Evolutionary conservation across 1,140 invertebrate genomes (phyloP), one percentile per base, ranked within the genome.

Genomic region (Apis florea): DNA sequence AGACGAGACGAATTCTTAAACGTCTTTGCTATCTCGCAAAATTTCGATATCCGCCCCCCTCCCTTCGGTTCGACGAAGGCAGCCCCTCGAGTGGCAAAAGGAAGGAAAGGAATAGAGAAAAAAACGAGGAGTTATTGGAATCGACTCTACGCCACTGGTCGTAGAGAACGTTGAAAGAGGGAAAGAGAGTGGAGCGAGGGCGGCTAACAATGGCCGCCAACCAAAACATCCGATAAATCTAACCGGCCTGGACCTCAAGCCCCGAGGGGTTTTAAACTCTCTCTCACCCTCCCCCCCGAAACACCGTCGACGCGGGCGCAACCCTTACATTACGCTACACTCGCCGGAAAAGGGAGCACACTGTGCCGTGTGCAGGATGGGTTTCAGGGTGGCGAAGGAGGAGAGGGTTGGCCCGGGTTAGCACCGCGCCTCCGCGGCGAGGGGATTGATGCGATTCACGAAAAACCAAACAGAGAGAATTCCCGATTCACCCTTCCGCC

Each of bases 191-290:
- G 66, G 75, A 79, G 89, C 82, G 88, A 89, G 87, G 90, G 85
- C 85, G 85, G 89, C 88, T 92, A 93, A 93, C 92, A 93, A 93
- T 94, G 93, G 93, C 92, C 92, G 93, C 93, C 93, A 93, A 93
- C 93, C 93, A 93, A 94, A 94, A 94, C 93, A 94, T 93, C 91
- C 93, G 93, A 94, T 94, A 94, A 93, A 94, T 94, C 93, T 93
- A 93, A 93, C 92, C 92, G 91, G 91, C 87, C 90, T 88, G 92
- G 91, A 93, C 93, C 92, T 93, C 93, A 93, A 93, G 91, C 92
- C 91, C 92, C 92, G 86, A 90, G 91, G 92, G 93, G 89, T 93
- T 93, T 93, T 93, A 93, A 93, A 94, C 92, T 91, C 87, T 91
- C 87, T 91, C 91, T 92, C 91, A 89, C 31, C 31, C 31, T 6